A percentile compares a stretch with the other conserved stretches of the same genome.
These are phyloP conservation scores for Andrena fulva DNA, from an alignment of 2,888 invertebrate species.

Conservation along the genomic window DNA sequence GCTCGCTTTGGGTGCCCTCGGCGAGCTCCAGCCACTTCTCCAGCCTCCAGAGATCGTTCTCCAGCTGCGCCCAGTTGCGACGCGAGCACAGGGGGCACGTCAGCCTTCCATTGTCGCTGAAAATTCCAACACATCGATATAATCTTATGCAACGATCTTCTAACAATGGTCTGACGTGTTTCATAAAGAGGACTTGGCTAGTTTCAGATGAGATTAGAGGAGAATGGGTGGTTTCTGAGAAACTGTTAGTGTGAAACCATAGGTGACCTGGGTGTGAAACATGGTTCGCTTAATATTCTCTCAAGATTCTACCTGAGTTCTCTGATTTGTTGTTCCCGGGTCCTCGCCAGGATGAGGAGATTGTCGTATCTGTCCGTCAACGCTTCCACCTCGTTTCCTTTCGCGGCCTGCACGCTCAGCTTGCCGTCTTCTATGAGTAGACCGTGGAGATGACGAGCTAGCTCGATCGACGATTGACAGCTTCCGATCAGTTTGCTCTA, in stretches of 20 bases:
- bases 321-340: slow-evolving; percentile 91
- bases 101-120: slow-evolving; percentile 91
- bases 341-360: slow-evolving; percentile 90
- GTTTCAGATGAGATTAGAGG: slow-evolving; percentile 5
- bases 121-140: background rate
- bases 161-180: background rate
- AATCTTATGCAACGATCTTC: background rate
- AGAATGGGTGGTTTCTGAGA: slow-evolving; percentile 34
- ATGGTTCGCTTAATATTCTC: slow-evolving; percentile 4
- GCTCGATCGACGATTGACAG: slow-evolving; percentile 92
- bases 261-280: slow-evolving; percentile 84
- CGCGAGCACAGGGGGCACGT: slow-evolving; percentile 95
- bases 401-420: slow-evolving; percentile 89
- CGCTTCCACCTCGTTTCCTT: slow-evolving; percentile 88
- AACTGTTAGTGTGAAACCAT: slow-evolving; percentile 73
- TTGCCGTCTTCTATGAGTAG: slow-evolving; percentile 90
- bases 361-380: slow-evolving; percentile 89
- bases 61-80: slow-evolving; percentile 95
- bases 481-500: slow-evolving; percentile 90
- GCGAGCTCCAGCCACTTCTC: slow-evolving; percentile 96
- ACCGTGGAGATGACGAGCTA: slow-evolving; percentile 92
- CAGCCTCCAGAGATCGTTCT: slow-evolving; percentile 95
- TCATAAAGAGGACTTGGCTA: background rate
- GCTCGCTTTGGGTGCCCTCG: slow-evolving; percentile 91
- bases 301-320: slow-evolving; percentile 89